A percentile compares a stretch with the other conserved stretches of the same genome.
These are phyloP conservation scores for Papilio polytes DNA, from an alignment of 1,140 invertebrate genomes.

Conservation along the genomic window DNA sequence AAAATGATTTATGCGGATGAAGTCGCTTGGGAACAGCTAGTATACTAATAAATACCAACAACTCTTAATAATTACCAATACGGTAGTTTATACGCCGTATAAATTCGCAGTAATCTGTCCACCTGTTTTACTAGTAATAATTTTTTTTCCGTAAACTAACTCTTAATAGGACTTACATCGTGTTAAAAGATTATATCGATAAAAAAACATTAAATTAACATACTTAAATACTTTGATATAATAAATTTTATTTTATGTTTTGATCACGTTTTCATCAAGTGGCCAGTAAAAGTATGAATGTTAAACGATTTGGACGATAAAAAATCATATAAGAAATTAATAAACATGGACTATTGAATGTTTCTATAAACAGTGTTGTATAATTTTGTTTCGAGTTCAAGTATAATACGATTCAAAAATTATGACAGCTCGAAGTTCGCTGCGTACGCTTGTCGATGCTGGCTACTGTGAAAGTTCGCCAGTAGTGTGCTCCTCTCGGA, in stretches of 20 bases:
- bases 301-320: neutral
- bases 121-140: neutral
- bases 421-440: too few relatives aligned
- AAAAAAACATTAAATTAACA: neutral
- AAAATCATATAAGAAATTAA: neutral
- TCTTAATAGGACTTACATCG: neutral
- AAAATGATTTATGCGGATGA: too few relatives aligned
- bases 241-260: too few relatives aligned
- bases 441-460: too few relatives aligned
- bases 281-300: neutral
- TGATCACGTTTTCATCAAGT: neutral
- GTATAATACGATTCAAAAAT: too few relatives aligned
- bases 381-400: too few relatives aligned
- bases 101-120: neutral
- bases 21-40: too few relatives aligned
- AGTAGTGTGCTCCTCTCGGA: too few relatives aligned
- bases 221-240: neutral
- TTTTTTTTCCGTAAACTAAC: too few relatives aligned
- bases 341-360: neutral
- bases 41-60: too few relatives aligned
- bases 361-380: neutral
- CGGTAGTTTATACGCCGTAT: neutral
- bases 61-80: too few relatives aligned
- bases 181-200: neutral
- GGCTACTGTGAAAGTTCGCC: too few relatives aligned